Conservation (phyloP, 2,113 vertebrate genomes). For the Indicator indicator region DNA sequence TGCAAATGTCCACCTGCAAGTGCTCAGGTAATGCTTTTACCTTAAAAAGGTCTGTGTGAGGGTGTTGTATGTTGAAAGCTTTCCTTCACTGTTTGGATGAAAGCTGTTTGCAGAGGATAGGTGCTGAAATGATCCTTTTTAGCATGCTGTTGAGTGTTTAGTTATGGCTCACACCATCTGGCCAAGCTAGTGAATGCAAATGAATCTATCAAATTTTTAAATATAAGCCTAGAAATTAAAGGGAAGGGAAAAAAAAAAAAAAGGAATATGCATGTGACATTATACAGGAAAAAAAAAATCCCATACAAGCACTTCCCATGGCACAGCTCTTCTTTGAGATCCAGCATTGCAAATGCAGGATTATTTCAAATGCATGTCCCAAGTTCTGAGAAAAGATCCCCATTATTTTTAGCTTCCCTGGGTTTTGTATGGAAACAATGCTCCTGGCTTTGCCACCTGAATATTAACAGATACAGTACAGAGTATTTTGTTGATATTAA, state of each 20-base stretch:
- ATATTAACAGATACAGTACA: conserved; percentile 52
- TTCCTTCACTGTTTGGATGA: not conserved
- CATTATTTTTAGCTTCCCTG: conserved; percentile 7
- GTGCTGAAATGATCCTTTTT: conserved; percentile 41
- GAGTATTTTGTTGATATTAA: conserved; percentile 77
- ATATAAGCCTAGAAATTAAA: not conserved
- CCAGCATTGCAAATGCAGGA: conserved; percentile 2
- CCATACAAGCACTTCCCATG: not conserved
- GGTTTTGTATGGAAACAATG: conserved; percentile 62
- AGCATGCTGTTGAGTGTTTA: conserved; percentile 52
- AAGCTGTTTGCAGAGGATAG: not conserved
- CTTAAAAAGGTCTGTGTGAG: not conserved
- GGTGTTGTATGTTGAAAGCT: not conserved
- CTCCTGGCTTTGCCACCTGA: conserved; percentile 48
- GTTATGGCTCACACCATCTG: conserved; percentile 25
- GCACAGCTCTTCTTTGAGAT: not conserved
- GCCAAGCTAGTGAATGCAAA: conserved; percentile 18
- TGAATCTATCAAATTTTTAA: conserved; percentile 51
- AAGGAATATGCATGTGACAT: not conserved
- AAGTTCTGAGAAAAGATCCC: not conserved
- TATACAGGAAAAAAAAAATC: not conserved
- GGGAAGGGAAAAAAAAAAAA: not conserved
- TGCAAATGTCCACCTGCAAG: fast-evolving
- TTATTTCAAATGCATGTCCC: conserved; percentile 6
- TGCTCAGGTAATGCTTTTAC: not conserved